Evolutionary conservation across 2,888 invertebrate genomes (phyloP).

Genomic region (Cantharis lateralis): DNA sequence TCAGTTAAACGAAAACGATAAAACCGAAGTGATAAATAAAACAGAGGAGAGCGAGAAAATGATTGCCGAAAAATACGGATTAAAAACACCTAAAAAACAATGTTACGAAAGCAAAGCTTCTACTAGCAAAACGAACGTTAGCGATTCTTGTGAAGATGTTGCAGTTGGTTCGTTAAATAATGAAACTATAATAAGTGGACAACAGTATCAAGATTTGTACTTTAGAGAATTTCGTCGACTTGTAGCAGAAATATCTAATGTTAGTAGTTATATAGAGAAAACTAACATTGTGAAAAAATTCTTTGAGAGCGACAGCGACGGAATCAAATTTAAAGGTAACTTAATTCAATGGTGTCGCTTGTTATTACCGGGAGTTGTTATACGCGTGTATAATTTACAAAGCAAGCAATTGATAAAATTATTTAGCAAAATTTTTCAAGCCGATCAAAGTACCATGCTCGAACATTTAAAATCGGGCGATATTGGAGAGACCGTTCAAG

Average conservation of each 20-base stretch:
- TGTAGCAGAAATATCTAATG: slow-evolving; percentile 77
- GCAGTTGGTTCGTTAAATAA: not conserved
- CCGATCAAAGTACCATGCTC: slow-evolving; percentile 79
- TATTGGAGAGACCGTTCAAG: slow-evolving; percentile 82
- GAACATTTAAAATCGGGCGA: slow-evolving; percentile 88
- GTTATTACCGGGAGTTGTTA: slow-evolving; percentile 79
- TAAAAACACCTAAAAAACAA: slow-evolving; percentile 55
- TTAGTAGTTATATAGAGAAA: slow-evolving; percentile 81
- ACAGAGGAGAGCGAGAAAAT: slow-evolving; percentile 66
- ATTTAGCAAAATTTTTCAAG: slow-evolving; percentile 78
- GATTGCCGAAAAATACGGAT: slow-evolving; percentile 60
- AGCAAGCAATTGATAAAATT: slow-evolving; percentile 89
- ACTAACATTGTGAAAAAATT: slow-evolving; percentile 72
- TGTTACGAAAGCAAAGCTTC: slow-evolving; percentile 17
- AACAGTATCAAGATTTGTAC: slow-evolving; percentile 65
- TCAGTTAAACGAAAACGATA: slow-evolving; percentile 69
- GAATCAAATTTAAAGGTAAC: slow-evolving; percentile 76
- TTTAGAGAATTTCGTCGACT: slow-evolving; percentile 78
- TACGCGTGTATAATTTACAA: slow-evolving; percentile 89
- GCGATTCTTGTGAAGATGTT: not conserved
- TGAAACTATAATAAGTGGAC: not conserved
- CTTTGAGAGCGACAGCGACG: slow-evolving; percentile 65
- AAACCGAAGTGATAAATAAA: slow-evolving; percentile 65
- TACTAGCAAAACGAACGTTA: slow-evolving; percentile 30
- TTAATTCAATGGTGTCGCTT: slow-evolving; percentile 79